Evolutionary conservation across 2,797 vertebrate species (phyloP), one percentile per base, ranked within the genome.

Genomic region (Odontamblyopus lacepedii): DNA sequence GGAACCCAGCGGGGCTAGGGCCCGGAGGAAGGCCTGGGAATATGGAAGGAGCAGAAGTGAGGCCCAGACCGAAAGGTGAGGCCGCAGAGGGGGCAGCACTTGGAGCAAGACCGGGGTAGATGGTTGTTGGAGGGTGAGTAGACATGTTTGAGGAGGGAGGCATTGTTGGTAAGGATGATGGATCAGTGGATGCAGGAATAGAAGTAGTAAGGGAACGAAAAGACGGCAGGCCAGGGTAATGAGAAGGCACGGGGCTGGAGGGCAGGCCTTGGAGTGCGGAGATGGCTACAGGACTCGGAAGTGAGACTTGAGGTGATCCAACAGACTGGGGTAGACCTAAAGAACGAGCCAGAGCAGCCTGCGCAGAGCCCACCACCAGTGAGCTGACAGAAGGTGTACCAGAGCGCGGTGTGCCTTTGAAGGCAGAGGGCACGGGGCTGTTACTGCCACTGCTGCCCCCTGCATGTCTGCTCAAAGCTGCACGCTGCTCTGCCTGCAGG

Each of bases 361-460:
- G 91, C 2, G 87, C 88, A 0, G 94, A 87, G 50, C 91, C 95
- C 0, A 95, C 90, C 27, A 95, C 94, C 53, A 96, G 78, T 11
- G 95, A 87, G 90, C 94, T 92, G 11, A 95, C 91, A 50, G 94
- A 93, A 3, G 96, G 95, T 0, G 94, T 96, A 13, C 89, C 85
- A 0, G 95, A 92, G 65, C 95, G 96, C 16, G 96, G 91, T 1
- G 95, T 94, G 65, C 96, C 96, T 85, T 97, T 98, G 83, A 99
- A 98, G 69, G 96, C 96, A 0, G 97, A 98, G 38, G 94, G 95
- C 1, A 96, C 95, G 0, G 98, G 97, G 82, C 98, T 99, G 69
- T 90, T 94, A 70, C 92, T 93, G 79, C 94, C 93, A 67, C 94
- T 94, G 80, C 82, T 75, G 0, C 88, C 85, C 8, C 83, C 92